Evolutionary conservation across 64 coral and sea anemone genomes (phyloP).

Genomic region (Montipora capricornis): DNA sequence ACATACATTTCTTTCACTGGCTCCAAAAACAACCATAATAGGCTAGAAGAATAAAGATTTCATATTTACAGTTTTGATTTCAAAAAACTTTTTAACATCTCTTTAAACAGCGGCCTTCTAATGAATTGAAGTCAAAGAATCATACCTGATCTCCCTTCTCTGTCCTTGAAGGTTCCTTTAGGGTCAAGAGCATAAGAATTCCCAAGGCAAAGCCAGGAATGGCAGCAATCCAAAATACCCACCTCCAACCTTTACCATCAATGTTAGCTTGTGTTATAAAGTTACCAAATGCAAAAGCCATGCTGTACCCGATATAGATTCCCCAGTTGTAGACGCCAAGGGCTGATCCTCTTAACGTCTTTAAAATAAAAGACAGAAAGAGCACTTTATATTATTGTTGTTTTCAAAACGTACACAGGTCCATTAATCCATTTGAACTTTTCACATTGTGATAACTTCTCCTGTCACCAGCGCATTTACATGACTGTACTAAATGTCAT

Average conservation of each 20-base stretch:
- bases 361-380: constrained; percentile 20
- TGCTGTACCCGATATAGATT: constrained; percentile 98
- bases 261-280: constrained; percentile 96
- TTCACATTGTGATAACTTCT: no score
- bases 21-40: no score
- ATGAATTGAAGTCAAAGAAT: not conserved
- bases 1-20: no score
- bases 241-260: constrained; percentile 89
- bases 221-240: constrained; percentile 99
- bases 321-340: constrained; percentile 98
- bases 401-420: no score
- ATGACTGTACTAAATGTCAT: no score
- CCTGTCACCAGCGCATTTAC: no score
- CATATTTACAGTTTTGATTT: no score
- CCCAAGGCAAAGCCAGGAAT: constrained; percentile 92
- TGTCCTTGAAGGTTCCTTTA: constrained; percentile 88
- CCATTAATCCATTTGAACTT: no score
- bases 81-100: no score
- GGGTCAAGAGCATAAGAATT: constrained; percentile 81
- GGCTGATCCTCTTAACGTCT: constrained; percentile 88
- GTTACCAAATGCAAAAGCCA: constrained; percentile 96
- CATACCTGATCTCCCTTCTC: constrained; percentile 60
- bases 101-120: no score
- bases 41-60: no score
- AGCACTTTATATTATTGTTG: no score